These are phyloP conservation scores for Coccyzus lansbergi DNA, from an alignment of 2,797 vertebrate species.

Conservation along the genomic window DNA sequence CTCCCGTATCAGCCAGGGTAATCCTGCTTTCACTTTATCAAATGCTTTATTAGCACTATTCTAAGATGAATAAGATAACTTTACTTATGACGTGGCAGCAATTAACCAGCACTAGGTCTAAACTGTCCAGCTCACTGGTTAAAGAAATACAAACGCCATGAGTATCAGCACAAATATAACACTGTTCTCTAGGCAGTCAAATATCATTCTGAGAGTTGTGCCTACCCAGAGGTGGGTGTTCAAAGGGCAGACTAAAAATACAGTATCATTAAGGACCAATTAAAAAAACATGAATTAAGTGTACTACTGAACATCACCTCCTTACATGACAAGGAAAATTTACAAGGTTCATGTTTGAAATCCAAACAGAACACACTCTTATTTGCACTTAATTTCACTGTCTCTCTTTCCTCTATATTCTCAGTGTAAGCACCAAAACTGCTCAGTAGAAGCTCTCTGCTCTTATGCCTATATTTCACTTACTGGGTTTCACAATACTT, in stretches of 20 bases:
- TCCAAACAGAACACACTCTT: not conserved
- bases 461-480: not conserved
- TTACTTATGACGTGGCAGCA: not conserved
- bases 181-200: not conserved
- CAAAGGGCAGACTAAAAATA: not conserved
- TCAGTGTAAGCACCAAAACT: not conserved
- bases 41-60: not conserved
- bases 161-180: not conserved
- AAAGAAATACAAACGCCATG: not conserved
- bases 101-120: not conserved
- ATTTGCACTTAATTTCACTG: not conserved
- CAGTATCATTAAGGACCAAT: not conserved
- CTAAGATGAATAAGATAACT: not conserved
- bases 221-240: not conserved
- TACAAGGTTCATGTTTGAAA: not conserved
- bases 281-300: not conserved
- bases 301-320: not conserved
- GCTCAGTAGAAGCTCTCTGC: not conserved
- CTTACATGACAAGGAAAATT: not conserved
- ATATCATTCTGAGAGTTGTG: not conserved
- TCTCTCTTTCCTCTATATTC: not conserved
- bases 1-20: accelerated
- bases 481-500: not conserved
- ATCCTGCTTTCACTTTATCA: not conserved
- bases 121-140: not conserved